Percentiles rank a stretch among this genome's conserved stretches.
Conservation (phyloP, 2,113 vertebrate genomes). For the Phylloscopus trochilus region DNA sequence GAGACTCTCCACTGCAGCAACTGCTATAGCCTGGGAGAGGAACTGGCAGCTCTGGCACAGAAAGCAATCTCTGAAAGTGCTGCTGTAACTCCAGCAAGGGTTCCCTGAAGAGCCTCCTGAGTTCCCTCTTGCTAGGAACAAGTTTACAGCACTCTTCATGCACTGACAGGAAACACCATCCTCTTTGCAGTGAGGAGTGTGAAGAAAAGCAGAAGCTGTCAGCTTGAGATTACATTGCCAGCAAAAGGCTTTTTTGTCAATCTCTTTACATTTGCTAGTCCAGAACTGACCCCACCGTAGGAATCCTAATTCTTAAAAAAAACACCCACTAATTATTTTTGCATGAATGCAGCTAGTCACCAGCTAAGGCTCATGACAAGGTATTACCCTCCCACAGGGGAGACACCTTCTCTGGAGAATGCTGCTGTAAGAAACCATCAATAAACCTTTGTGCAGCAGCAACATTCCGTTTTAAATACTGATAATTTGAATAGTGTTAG, state of each 20-base stretch:
- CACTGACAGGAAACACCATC: background rate
- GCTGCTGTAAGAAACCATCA: background rate
- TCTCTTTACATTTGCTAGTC: background rate
- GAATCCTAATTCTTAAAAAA: background rate
- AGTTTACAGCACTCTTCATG: background rate
- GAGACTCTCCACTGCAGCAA: background rate
- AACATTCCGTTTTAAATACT: background rate
- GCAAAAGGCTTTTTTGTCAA: background rate
- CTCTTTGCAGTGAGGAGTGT: background rate
- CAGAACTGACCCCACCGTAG: background rate
- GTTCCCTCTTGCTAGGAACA: background rate
- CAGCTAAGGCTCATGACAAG: background rate
- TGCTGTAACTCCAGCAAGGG: background rate
- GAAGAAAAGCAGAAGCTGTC: background rate
- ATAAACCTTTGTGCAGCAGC: background rate
- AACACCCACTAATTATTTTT: rapidly evolving
- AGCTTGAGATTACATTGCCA: background rate
- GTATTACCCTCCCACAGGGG: background rate
- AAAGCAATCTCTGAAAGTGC: background rate
- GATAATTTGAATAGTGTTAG: background rate
- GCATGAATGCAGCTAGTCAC: background rate
- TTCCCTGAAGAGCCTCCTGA: background rate
- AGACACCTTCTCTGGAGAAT: background rate
- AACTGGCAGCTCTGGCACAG: background rate
- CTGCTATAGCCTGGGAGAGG: background rate